Evolutionary conservation across 2,797 vertebrate species (phyloP).

Genomic region (Allobates femoralis): DNA sequence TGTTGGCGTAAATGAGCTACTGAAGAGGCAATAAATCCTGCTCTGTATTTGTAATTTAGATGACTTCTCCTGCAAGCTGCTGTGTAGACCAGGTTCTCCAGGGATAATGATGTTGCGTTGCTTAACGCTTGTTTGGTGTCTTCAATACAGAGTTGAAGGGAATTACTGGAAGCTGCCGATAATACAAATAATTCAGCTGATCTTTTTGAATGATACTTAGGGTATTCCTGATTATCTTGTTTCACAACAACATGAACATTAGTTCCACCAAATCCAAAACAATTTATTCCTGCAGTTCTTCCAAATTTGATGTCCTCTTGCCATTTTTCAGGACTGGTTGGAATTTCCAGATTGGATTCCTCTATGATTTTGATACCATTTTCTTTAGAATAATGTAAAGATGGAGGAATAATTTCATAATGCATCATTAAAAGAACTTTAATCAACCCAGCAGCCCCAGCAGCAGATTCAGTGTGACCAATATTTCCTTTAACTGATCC

Average conservation of each 20-base stretch:
- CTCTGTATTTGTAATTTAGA: slow-evolving; percentile 78
- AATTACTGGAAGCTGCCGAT: slow-evolving; percentile 82
- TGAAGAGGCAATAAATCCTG: slow-evolving; percentile 78
- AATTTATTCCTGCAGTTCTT: slow-evolving; percentile 85
- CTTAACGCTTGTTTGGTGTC: slow-evolving; percentile 76
- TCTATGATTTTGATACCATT: slow-evolving; percentile 77
- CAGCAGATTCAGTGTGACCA: slow-evolving; percentile 89
- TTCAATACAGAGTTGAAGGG: slow-evolving; percentile 72
- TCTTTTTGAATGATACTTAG: slow-evolving; percentile 63
- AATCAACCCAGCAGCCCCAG: slow-evolving; percentile 86
- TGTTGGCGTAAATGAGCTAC: slow-evolving; percentile 76
- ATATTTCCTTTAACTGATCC: slow-evolving; percentile 91
- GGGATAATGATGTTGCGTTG: slow-evolving; percentile 66
- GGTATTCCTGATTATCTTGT: slow-evolving; percentile 71
- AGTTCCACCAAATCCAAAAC: slow-evolving; percentile 90
- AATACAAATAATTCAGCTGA: slow-evolving; percentile 76
- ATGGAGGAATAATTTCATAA: slow-evolving; percentile 83
- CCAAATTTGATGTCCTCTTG: slow-evolving; percentile 72
- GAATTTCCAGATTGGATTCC: slow-evolving; percentile 77
- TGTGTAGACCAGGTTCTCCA: slow-evolving; percentile 81
- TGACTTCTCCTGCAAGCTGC: slow-evolving; percentile 87
- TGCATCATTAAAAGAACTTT: slow-evolving; percentile 92
- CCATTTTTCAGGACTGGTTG: slow-evolving; percentile 78
- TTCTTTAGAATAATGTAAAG: slow-evolving; percentile 81
- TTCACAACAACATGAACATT: slow-evolving; percentile 84